Conservation (phyloP, 1,140 invertebrate species). For the Chironomus striatipennis region DNA sequence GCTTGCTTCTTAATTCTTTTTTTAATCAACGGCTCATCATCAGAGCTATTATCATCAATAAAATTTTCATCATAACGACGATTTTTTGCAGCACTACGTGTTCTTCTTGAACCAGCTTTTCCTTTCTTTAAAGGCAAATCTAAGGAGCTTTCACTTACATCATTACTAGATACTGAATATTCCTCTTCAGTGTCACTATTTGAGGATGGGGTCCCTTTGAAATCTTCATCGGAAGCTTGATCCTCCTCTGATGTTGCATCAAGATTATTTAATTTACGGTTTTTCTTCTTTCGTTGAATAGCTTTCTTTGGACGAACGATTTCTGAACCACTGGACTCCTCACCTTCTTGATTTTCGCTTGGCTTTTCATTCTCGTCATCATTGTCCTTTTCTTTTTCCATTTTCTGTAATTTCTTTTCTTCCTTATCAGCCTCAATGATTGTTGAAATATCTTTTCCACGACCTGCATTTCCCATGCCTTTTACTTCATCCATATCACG, state of each 20-base stretch:
- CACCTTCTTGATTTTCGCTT: neutral
- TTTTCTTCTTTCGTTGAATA: conserved; percentile 51
- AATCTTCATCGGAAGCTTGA: conserved; percentile 74
- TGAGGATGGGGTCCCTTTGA: conserved; percentile 46
- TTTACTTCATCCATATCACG: conserved; percentile 64
- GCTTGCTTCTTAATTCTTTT: neutral
- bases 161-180: conserved; percentile 13
- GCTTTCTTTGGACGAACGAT: conserved; percentile 35
- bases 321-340: conserved; percentile 25
- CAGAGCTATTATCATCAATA: conserved; percentile 31
- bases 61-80: conserved; percentile 37
- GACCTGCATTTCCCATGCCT: conserved; percentile 66
- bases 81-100: conserved; percentile 33
- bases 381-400: conserved; percentile 30
- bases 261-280: conserved; percentile 67
- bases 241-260: conserved; percentile 75
- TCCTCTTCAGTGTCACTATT: conserved; percentile 23
- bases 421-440: conserved; percentile 76
- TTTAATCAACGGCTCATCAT: conserved; percentile 19
- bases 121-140: conserved; percentile 27
- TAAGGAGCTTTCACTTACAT: conserved; percentile 10
- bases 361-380: neutral
- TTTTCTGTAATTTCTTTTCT: conserved; percentile 42
- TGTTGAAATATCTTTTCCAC: conserved; percentile 83
- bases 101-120: conserved; percentile 31